A percentile compares a stretch with the other conserved stretches of the same genome.
These are phyloP conservation scores for Podabrus alpinus DNA, from an alignment of 2,888 invertebrate species.

Conservation along the genomic window DNA sequence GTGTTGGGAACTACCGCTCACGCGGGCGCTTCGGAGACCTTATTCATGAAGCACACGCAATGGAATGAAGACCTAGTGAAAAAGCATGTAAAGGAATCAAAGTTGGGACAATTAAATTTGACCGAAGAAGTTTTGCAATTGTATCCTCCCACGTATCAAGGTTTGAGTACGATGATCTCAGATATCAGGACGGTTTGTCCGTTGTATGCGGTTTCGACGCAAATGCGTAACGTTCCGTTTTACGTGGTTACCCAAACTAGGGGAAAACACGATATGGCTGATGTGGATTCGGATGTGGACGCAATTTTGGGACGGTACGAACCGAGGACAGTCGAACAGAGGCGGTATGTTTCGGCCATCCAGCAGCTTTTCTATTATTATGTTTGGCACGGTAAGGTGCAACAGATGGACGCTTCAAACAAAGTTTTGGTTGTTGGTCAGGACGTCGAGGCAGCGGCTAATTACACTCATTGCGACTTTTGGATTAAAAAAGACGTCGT, in stretches of 20 bases:
- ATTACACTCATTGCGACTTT: constrained; percentile 75
- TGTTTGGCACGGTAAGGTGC: constrained; percentile 75
- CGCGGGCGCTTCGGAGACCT: constrained; percentile 67
- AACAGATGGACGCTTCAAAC: constrained; percentile 58
- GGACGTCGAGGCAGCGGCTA: constrained; percentile 67
- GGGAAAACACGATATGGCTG: constrained; percentile 50
- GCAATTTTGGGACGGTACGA: constrained; percentile 80
- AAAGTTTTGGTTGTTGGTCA: constrained; percentile 72
- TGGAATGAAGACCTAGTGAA: constrained; percentile 71
- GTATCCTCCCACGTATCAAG: constrained; percentile 69
- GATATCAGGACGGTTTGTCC: constrained; percentile 82
- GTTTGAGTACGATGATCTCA: constrained; percentile 74
- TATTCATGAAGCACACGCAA: constrained; percentile 64
- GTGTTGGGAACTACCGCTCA: constrained; percentile 78
- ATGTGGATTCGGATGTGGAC: constrained; percentile 69
- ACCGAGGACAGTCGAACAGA: constrained; percentile 72
- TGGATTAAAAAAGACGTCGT: constrained; percentile 78
- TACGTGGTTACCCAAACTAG: constrained; percentile 75
- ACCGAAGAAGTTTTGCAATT: constrained; percentile 65
- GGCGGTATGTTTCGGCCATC: constrained; percentile 76
- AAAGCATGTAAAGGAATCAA: constrained; percentile 65
- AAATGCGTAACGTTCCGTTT: constrained; percentile 69
- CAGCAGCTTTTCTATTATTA: constrained; percentile 82
- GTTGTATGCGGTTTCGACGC: constrained; percentile 67
- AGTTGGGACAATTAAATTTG: constrained; percentile 66